These are phyloP conservation scores for Akabosia matsudoensis DNA, from an alignment of 1,140 invertebrate genomes.

Conservation along the genomic window DNA sequence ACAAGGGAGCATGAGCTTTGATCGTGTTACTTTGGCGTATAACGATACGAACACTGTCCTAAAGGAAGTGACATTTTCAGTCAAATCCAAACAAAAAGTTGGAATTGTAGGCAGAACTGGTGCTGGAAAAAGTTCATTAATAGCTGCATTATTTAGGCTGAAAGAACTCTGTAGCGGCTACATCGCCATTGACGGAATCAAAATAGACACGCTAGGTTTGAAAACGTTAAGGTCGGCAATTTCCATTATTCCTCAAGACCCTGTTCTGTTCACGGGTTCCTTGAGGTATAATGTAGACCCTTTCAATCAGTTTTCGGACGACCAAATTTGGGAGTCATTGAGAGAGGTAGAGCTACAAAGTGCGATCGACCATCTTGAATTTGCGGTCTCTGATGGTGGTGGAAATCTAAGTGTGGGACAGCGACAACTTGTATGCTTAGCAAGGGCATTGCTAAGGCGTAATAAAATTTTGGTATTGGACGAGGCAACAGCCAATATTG, in stretches of 20 bases:
- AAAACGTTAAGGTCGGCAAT: slow-evolving; percentile 56
- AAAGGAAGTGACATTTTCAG: slow-evolving; percentile 56
- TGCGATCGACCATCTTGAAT: slow-evolving; percentile 46
- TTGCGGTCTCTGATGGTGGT: slow-evolving; percentile 65
- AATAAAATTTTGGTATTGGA: slow-evolving; percentile 53
- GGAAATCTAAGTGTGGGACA: slow-evolving; percentile 75
- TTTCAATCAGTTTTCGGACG: slow-evolving; percentile 52
- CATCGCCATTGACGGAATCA: slow-evolving; percentile 50
- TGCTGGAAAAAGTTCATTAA: slow-evolving; percentile 54
- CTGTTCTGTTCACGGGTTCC: slow-evolving; percentile 54
- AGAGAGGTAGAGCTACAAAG: slow-evolving; percentile 53
- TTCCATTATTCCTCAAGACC: slow-evolving; percentile 52
- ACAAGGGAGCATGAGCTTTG: slow-evolving; percentile 58
- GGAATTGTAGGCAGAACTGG: slow-evolving; percentile 68
- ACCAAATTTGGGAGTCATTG: slow-evolving; percentile 57
- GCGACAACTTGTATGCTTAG: slow-evolving; percentile 63
- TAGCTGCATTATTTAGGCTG: slow-evolving; percentile 57
- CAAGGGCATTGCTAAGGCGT: slow-evolving; percentile 53
- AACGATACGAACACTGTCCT: slow-evolving; percentile 62
- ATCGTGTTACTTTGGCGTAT: slow-evolving; percentile 66
- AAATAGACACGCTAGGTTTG: slow-evolving; percentile 59
- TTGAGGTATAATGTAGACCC: slow-evolving; percentile 55
- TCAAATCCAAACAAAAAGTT: slow-evolving; percentile 58
- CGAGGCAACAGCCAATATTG: slow-evolving; percentile 59
- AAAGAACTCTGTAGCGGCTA: slow-evolving; percentile 55